Conservation (phyloP, 2,888 invertebrate genomes). For the Ophioninae sp. region DNA sequence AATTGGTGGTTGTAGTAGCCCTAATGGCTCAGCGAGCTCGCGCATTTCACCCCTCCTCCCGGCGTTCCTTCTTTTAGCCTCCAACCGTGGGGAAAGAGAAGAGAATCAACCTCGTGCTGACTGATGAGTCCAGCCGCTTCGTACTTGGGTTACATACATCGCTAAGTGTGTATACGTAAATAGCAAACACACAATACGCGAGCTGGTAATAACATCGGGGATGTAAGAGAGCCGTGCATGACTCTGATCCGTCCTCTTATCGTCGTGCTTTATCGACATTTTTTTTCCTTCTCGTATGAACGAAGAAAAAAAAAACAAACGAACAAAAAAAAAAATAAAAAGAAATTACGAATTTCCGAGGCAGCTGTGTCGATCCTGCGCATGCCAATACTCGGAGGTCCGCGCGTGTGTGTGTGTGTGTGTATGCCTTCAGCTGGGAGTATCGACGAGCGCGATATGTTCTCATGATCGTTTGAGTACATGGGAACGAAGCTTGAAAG, state of each 20-base stretch:
- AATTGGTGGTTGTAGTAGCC: slow-evolving; percentile 78
- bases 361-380: slow-evolving; percentile 38
- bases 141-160: slow-evolving; percentile 18
- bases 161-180: slow-evolving; percentile 3
- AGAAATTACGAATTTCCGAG: slow-evolving; percentile 57
- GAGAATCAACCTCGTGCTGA: slow-evolving; percentile 37
- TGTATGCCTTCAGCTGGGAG: background rate
- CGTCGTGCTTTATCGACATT: slow-evolving; percentile 53
- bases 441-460: slow-evolving; percentile 18
- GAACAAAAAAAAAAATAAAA: slow-evolving; percentile 3
- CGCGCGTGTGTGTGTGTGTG: background rate
- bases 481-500: slow-evolving; percentile 45
- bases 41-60: slow-evolving; percentile 44
- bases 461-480: slow-evolving; percentile 47
- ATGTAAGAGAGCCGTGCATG: slow-evolving; percentile 38
- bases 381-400: background rate
- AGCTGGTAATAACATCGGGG: slow-evolving; percentile 38
- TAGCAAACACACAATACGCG: slow-evolving; percentile 14
- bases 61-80: slow-evolving; percentile 13
- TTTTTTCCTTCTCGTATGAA: slow-evolving; percentile 33
- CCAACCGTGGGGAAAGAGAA: slow-evolving; percentile 31
- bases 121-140: slow-evolving; percentile 57
- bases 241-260: slow-evolving; percentile 53
- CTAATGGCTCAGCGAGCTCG: slow-evolving; percentile 75
- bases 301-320: slow-evolving; percentile 11